Evolutionary conservation across 2,888 invertebrate species (phyloP).

Genomic region (Andrena dorsata): DNA sequence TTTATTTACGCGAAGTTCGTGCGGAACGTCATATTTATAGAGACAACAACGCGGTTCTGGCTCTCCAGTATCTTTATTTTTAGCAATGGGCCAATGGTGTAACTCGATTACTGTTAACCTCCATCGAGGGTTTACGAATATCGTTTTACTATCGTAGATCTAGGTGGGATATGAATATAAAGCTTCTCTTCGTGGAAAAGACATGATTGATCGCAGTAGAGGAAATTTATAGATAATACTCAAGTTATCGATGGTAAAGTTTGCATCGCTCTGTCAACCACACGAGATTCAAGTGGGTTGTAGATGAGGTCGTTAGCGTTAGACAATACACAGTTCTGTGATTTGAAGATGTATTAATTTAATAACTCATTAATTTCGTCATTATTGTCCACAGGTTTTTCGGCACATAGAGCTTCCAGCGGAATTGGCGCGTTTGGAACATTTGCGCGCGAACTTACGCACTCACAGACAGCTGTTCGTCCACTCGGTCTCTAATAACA

Average conservation of each 20-base stretch:
- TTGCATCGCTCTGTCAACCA: not conserved
- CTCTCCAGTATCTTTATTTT: constrained; percentile 66
- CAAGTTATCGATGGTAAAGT: not conserved
- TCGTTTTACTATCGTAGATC: not conserved
- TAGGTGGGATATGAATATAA: not conserved
- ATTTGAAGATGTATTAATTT: too few relatives aligned
- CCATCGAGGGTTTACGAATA: constrained; percentile 33
- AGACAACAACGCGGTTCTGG: constrained; percentile 48
- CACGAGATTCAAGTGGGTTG: constrained; percentile 27
- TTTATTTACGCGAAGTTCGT: constrained; percentile 29
- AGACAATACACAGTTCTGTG: not conserved
- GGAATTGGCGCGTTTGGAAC: constrained; percentile 88
- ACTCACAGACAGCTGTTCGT: constrained; percentile 87
- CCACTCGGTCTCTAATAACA: constrained; percentile 88
- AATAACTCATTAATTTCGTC: not conserved
- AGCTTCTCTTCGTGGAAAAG: not conserved
- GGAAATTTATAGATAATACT: constrained; percentile 1
- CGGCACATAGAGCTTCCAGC: constrained; percentile 92
- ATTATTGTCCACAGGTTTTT: constrained; percentile 89
- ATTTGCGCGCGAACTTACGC: constrained; percentile 85
- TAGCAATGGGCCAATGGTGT: constrained; percentile 62
- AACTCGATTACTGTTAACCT: constrained; percentile 34
- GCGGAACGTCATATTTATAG: constrained; percentile 48
- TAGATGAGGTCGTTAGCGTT: not conserved
- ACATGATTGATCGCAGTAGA: constrained; percentile 26